A percentile compares a stretch with the other conserved stretches of the same genome.
phyloP scores from a whole-genome alignment of 2,113 vertebrate genomes.

The Poecile atricapillus region DNA sequence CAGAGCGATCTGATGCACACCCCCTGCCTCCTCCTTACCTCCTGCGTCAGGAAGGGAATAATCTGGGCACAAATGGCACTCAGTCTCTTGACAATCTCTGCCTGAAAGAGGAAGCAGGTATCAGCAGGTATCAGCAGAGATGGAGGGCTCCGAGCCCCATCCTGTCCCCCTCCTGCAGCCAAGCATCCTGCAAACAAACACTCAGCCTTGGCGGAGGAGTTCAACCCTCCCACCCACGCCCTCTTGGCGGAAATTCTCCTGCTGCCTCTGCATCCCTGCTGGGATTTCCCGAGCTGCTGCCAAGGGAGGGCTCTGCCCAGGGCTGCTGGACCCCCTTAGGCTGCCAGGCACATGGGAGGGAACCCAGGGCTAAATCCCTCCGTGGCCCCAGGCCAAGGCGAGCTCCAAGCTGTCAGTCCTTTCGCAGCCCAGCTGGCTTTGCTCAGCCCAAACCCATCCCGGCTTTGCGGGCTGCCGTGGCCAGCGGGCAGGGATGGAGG shows the following conservation, averaged over 20 bases:
- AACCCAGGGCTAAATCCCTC: neutral
- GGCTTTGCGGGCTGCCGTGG: neutral
- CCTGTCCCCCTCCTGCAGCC: neutral
- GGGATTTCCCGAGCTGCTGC: slow-evolving; percentile 16
- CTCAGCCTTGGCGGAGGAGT: neutral
- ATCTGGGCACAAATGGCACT: slow-evolving; percentile 92
- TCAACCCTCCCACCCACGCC: neutral
- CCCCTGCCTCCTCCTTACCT: slow-evolving; percentile 73
- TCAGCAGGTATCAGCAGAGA: neutral
- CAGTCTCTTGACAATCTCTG: slow-evolving; percentile 92
- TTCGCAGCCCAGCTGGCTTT: neutral
- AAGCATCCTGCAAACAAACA: neutral
- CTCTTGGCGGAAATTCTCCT: neutral
- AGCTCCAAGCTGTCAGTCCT: neutral
- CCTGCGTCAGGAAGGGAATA: slow-evolving; percentile 90
- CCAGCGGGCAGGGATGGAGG: neutral
- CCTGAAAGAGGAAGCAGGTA: slow-evolving; percentile 67
- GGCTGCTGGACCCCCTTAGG: neutral
- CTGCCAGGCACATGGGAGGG: neutral
- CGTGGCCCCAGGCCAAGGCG: neutral
- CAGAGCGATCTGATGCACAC: fast-evolving
- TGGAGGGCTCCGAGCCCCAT: neutral
- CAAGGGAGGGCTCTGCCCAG: neutral
- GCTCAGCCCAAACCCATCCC: neutral
- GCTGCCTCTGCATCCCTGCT: neutral